Base-by-base conservation (phyloP, 1,140 invertebrate genomes). In the Psilanteris sp. region DNA sequence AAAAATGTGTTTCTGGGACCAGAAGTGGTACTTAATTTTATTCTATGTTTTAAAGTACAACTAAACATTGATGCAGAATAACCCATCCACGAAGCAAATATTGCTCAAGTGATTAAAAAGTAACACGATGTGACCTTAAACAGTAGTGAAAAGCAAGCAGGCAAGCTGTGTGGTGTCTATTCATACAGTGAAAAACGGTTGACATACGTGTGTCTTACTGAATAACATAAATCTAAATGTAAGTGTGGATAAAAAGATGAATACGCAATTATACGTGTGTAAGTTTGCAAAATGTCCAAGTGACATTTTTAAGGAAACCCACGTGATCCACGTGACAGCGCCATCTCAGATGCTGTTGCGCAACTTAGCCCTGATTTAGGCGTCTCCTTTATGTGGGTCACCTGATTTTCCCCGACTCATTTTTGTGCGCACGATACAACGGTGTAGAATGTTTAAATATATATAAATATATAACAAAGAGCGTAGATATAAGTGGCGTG, bases 401-500 rank as follows among this genome's bases (percentile, higher is more conserved):
- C 46, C 34, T 64, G 44, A 26, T 64, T 66, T 54, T 54, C 46
- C 29, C 31, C 43, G 52, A 43, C 22, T 62, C 32, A 29, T 32
- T 52, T 14, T 54, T 44, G 48, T 66, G 61, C 39, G 48, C 37
- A 29, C 57, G 52, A 57, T 41, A 54, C 7, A 68, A 54, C 7
- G 57, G 41, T 48, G 55, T 54, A 44, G 22, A 37, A 54, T 67
- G 36, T 26, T 37, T 54, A 64, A 31, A 55, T 52, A 46, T 70
- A 44, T 70, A 66, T 50, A 44, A 64, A 46, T 70, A 44, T 70
- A 66, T 50, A 44, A 64, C 34, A 68, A 61, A 66, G 62, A 43
- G 48, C 68, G 68, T 43, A 22, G 20, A 50, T 57, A 64, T 18
- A 80, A 78, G 74, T 84, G 77, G 71, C 59, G 80, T 67, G 36